Percentiles rank a stretch among this genome's conserved stretches.
These are phyloP conservation scores for Exocentrus adspersus DNA, from an alignment of 2,888 invertebrate species.

Conservation along the genomic window DNA sequence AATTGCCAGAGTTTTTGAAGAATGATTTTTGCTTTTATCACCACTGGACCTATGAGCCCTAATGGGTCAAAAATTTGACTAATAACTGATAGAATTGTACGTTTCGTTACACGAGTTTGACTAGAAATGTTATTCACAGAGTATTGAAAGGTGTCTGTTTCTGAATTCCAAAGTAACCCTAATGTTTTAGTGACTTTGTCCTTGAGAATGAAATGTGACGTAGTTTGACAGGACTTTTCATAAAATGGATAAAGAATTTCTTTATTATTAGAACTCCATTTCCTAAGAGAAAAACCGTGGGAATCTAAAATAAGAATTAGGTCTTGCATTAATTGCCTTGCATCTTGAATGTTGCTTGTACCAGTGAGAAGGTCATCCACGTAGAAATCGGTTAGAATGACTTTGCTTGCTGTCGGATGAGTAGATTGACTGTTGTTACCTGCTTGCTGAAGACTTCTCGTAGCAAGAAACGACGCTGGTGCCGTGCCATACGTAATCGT, in stretches of 20 bases:
- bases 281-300: constrained; percentile 13
- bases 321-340: neutral
- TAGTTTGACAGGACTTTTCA: too few relatives aligned
- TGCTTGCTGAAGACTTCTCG: constrained; percentile 23
- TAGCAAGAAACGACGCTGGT: constrained; percentile 9
- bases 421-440: neutral
- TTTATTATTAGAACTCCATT: constrained; percentile 7
- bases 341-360: constrained; percentile 6
- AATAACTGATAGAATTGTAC: too few relatives aligned
- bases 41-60: constrained; percentile 28
- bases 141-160: constrained; percentile 3
- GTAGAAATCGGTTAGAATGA: constrained; percentile 25
- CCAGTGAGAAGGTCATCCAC: constrained; percentile 29
- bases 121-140: neutral
- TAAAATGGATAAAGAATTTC: too few relatives aligned
- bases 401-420: too few relatives aligned
- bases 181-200: neutral
- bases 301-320: constrained; percentile 16
- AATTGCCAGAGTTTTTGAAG: constrained; percentile 33
- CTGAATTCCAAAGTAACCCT: neutral
- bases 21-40: constrained; percentile 30
- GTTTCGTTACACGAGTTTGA: neutral
- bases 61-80: constrained; percentile 27
- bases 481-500: constrained; percentile 22
- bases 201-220: too few relatives aligned